Evolutionary conservation across 2,888 invertebrate species (phyloP).

Genomic region (Petrolisthes cinctipes): DNA sequence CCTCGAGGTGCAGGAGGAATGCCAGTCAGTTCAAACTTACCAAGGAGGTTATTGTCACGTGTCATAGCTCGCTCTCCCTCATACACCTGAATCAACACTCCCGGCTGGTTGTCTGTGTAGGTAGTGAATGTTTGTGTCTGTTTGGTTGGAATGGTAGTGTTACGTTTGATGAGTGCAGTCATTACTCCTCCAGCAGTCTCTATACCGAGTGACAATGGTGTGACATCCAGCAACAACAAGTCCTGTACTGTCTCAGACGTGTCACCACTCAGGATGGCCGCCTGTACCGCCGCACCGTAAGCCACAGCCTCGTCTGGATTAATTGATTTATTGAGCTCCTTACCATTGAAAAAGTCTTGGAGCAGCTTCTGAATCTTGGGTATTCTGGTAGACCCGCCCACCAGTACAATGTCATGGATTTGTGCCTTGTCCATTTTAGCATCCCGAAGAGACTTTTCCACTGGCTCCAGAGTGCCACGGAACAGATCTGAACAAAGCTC

Average conservation of each 20-base stretch:
- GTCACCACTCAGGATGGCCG: conserved; percentile 76
- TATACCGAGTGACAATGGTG: conserved; percentile 78
- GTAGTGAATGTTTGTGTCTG: conserved; percentile 97
- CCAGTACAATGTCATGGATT: conserved; percentile 75
- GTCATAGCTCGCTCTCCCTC: conserved; percentile 93
- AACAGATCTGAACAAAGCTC: conserved; percentile 77
- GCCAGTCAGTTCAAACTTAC: conserved; percentile 96
- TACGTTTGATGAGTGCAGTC: conserved; percentile 78
- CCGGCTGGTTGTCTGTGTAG: conserved; percentile 97
- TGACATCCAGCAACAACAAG: conserved; percentile 77
- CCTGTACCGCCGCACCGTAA: conserved; percentile 78
- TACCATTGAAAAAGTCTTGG: conserved; percentile 88
- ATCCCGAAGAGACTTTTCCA: conserved; percentile 77
- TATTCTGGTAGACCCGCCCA: conserved; percentile 97
- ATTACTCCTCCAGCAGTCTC: conserved; percentile 82
- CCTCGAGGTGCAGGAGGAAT: conserved; percentile 94
- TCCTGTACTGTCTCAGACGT: conserved; percentile 75
- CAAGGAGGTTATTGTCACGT: conserved; percentile 93
- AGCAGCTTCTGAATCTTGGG: conserved; percentile 97
- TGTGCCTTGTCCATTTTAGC: conserved; percentile 75
- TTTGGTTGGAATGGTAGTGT: conserved; percentile 84
- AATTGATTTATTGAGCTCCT: conserved; percentile 91
- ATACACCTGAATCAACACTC: conserved; percentile 79
- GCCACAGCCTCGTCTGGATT: conserved; percentile 82
- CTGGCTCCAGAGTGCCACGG: conserved; percentile 76